These are phyloP conservation scores for Philypnodon macrostomus DNA, from an alignment of 2,797 vertebrate genomes.

Conservation along the genomic window DNA sequence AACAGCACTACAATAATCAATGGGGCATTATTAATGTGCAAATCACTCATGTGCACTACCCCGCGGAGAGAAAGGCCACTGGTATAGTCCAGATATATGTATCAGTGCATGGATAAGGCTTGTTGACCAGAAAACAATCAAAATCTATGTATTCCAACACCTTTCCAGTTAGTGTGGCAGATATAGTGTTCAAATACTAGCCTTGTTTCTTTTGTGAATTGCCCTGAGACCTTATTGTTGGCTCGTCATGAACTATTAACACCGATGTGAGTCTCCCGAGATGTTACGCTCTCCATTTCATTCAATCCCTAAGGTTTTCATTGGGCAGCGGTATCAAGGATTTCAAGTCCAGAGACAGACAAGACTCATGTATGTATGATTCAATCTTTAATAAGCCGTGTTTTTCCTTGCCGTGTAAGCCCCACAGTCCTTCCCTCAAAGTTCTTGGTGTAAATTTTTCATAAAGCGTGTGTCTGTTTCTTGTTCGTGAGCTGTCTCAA, in stretches of 20 bases:
- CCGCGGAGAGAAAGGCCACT: slow-evolving; percentile 60
- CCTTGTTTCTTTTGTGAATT: slow-evolving; percentile 4
- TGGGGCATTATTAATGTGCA: slow-evolving; percentile 81
- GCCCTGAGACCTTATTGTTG: slow-evolving; percentile 20
- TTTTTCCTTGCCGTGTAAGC: slow-evolving; percentile 56
- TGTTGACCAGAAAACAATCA: slow-evolving; percentile 3
- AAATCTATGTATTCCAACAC: slow-evolving; percentile 17
- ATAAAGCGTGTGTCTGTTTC: slow-evolving; percentile 57
- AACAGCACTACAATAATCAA: slow-evolving; percentile 82
- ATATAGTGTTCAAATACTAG: slow-evolving; percentile 4
- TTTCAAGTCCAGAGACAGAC: slow-evolving; percentile 42
- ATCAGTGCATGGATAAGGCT: slow-evolving; percentile 35
- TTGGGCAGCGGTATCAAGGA: slow-evolving; percentile 31
- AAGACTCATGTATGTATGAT: slow-evolving; percentile 42
- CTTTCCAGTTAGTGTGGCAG: slow-evolving; percentile 20
- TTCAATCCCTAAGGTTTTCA: slow-evolving; percentile 50
- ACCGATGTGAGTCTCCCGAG: slow-evolving; percentile 31
- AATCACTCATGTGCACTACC: slow-evolving; percentile 74
- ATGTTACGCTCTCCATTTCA: slow-evolving; percentile 21
- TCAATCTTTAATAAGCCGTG: slow-evolving; percentile 70
- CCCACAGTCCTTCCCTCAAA: slow-evolving; percentile 53
- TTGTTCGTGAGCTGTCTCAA: slow-evolving; percentile 56
- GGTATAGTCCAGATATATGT: slow-evolving; percentile 48
- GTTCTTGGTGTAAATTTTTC: slow-evolving; percentile 65
- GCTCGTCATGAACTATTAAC: slow-evolving; percentile 46